Evolutionary conservation across 2,113 vertebrate species (phyloP).

Genomic region (Sylvia atricapilla): DNA sequence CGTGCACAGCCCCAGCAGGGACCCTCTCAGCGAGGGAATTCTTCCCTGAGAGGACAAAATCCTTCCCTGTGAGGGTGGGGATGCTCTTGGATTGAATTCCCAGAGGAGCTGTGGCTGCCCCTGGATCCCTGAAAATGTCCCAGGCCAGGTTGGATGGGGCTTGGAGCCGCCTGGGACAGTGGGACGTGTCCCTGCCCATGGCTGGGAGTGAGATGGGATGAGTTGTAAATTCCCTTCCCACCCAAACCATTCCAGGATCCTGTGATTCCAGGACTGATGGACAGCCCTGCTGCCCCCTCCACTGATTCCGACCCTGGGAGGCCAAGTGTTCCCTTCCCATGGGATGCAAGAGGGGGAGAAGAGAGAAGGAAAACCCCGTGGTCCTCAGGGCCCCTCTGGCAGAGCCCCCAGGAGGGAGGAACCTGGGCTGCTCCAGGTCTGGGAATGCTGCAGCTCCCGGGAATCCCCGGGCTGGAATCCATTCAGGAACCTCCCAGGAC

Average conservation of each 20-base stretch:
- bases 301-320: background rate
- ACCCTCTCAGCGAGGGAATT: background rate
- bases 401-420: background rate
- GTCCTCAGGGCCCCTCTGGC: background rate
- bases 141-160: background rate
- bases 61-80: background rate
- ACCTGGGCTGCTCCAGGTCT: background rate
- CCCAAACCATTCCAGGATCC: background rate
- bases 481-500: background rate
- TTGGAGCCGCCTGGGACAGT: background rate
- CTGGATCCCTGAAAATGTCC: background rate
- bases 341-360: background rate
- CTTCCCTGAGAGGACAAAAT: background rate
- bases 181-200: background rate
- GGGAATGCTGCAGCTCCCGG: background rate
- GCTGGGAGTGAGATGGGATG: background rate
- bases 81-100: background rate
- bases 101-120: background rate
- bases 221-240: background rate
- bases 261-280: too few species aligned
- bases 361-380: background rate
- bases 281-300: background rate
- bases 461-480: background rate
- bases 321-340: background rate
- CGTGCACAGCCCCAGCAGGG: accelerated